Evolutionary conservation across 2,888 invertebrate genomes (phyloP).

Genomic region (Melanophora roralis): DNA sequence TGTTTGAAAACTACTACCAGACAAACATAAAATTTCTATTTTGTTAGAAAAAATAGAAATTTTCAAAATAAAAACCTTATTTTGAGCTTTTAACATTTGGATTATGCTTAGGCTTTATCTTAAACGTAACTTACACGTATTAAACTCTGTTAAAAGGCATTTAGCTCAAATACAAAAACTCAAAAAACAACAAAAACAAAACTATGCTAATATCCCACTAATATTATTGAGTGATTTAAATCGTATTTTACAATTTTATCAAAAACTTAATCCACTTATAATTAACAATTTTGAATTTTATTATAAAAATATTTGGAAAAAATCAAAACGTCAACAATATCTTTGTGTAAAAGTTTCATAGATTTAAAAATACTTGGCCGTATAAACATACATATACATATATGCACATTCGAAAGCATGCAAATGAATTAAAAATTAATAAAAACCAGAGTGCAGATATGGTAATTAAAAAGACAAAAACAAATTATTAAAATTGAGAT

Average conservation of each 20-base stretch:
- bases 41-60: not conserved
- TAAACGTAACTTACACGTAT: slow-evolving; percentile 49
- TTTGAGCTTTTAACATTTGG: slow-evolving; percentile 65
- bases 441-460: no score
- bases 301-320: slow-evolving; percentile 71
- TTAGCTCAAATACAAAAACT: slow-evolving; percentile 59
- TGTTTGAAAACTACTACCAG: not conserved
- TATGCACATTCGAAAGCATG: not conserved
- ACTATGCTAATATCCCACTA: not conserved
- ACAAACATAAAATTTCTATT: not conserved
- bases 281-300: slow-evolving; percentile 69
- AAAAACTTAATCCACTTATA: slow-evolving; percentile 67
- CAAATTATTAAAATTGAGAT: not conserved
- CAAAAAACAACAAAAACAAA: slow-evolving; percentile 21
- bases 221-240: slow-evolving; percentile 22
- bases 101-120: slow-evolving; percentile 73
- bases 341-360: slow-evolving; percentile 31
- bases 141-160: slow-evolving; percentile 65
- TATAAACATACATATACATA: not conserved
- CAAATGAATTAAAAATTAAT: not conserved
- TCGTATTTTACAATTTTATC: slow-evolving; percentile 63
- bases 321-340: slow-evolving; percentile 50
- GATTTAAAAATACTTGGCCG: not conserved
- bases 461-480: not conserved
- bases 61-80: not conserved